Percentiles rank a stretch among this genome's conserved stretches.
Evolutionary conservation across 1,140 invertebrate species (phyloP).

Genomic region (Babylonia areolata): DNA sequence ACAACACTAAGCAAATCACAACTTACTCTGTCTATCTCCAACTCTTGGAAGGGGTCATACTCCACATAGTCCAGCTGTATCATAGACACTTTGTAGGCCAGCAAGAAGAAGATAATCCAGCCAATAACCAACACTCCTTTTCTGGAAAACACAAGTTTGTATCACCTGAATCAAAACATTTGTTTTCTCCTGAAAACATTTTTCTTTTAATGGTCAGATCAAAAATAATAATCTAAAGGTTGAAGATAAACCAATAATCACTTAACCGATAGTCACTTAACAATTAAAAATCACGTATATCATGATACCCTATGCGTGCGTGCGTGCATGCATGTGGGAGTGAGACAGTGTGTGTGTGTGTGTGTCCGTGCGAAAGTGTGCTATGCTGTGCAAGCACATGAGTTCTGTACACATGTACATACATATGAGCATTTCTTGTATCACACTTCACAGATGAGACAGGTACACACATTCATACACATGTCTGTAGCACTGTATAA

Average conservation of each 20-base stretch:
- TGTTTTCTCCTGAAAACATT: too few relatives aligned
- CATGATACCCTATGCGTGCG: too few relatives aligned
- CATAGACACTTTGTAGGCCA: constrained; percentile 97
- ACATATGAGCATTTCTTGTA: neutral
- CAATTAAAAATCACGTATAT: too few relatives aligned
- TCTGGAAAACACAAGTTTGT: constrained; percentile 74
- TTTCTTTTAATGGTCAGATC: too few relatives aligned
- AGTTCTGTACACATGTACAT: neutral
- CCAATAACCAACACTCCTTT: constrained; percentile 86
- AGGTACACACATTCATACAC: too few relatives aligned
- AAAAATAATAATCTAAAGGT: too few relatives aligned
- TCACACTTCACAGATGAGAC: too few relatives aligned
- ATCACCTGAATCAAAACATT: too few relatives aligned
- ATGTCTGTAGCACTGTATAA: too few relatives aligned
- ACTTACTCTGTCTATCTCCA: constrained; percentile 88
- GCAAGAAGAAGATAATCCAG: constrained; percentile 90
- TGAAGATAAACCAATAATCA: too few relatives aligned
- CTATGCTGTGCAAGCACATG: neutral
- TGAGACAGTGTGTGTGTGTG: neutral
- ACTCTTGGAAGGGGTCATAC: constrained; percentile 98
- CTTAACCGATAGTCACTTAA: too few relatives aligned
- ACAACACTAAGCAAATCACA: too few relatives aligned
- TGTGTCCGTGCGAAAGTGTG: neutral
- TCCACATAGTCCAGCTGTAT: constrained; percentile 99
- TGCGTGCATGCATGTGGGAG: neutral